Percentiles rank a stretch among this genome's conserved stretches.
These are phyloP conservation scores for Apodemus sylvaticus DNA, from an alignment of 2,113 vertebrate species.

Conservation along the genomic window DNA sequence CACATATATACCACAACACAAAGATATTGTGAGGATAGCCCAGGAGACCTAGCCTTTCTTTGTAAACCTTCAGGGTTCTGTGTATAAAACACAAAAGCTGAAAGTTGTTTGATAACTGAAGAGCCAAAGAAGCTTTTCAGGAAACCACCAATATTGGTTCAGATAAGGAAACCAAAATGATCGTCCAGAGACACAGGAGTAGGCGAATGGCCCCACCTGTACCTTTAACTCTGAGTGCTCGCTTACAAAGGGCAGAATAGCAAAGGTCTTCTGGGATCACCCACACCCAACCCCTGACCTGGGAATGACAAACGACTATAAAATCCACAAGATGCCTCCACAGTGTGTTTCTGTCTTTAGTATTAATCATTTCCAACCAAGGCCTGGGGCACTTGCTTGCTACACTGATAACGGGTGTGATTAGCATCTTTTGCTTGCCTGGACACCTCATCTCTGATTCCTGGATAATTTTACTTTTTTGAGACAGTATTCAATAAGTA, in stretches of 20 bases:
- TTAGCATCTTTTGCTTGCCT: not conserved
- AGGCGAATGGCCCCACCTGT: not conserved
- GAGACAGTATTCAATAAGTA: not conserved
- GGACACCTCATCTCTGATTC: not conserved
- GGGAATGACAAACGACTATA: not conserved
- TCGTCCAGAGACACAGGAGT: not conserved
- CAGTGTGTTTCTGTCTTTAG: not conserved
- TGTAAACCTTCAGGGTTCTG: not conserved
- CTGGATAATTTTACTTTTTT: not conserved
- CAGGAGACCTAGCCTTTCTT: not conserved
- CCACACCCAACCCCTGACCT: not conserved
- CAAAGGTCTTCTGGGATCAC: not conserved
- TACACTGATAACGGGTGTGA: not conserved
- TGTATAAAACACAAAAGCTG: not conserved
- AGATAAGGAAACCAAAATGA: constrained; percentile 1
- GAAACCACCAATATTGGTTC: not conserved
- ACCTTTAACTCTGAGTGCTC: not conserved
- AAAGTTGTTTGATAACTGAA: not conserved
- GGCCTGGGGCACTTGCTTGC: not conserved
- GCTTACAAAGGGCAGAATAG: not conserved
- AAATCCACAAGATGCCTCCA: not conserved
- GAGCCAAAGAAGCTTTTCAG: not conserved
- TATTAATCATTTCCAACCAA: not conserved
- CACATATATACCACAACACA: not conserved
- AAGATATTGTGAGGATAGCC: not conserved